Evolutionary conservation across 2,888 invertebrate genomes (phyloP).

Genomic region (Leistus spinibarbis): DNA sequence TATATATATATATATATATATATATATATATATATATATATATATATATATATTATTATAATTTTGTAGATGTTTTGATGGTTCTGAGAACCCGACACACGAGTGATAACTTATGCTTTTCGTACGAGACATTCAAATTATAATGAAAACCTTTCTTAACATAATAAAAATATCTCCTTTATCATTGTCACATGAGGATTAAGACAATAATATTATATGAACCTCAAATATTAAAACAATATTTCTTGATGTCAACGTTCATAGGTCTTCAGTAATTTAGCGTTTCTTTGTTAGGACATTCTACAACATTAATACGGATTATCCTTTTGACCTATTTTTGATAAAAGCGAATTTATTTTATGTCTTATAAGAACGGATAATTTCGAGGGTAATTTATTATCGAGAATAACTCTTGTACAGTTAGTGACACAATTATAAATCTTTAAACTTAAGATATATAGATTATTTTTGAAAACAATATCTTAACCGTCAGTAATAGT

Average conservation of each 20-base stretch:
- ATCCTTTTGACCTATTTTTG: background rate
- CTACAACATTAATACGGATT: background rate
- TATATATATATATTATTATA: too few relatives aligned
- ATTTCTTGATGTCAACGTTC: background rate
- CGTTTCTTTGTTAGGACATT: background rate
- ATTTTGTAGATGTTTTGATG: too few relatives aligned
- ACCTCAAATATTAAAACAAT: background rate
- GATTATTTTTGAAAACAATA: too few relatives aligned
- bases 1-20: too few relatives aligned
- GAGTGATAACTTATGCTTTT: too few relatives aligned
- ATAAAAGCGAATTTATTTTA: background rate
- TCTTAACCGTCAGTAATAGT: too few relatives aligned
- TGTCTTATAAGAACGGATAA: background rate
- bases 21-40: too few relatives aligned
- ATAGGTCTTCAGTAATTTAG: background rate
- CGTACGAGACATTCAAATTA: too few relatives aligned
- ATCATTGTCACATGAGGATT: background rate
- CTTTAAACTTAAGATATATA: too few relatives aligned
- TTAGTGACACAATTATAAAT: background rate
- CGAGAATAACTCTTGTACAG: background rate
- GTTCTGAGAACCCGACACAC: too few relatives aligned
- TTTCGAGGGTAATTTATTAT: background rate
- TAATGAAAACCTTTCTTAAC: too few relatives aligned
- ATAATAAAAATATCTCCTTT: too few relatives aligned
- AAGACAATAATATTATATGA: background rate